Evolutionary conservation across 2,888 invertebrate genomes (phyloP).

Genomic region (Calliopum simillimum): DNA sequence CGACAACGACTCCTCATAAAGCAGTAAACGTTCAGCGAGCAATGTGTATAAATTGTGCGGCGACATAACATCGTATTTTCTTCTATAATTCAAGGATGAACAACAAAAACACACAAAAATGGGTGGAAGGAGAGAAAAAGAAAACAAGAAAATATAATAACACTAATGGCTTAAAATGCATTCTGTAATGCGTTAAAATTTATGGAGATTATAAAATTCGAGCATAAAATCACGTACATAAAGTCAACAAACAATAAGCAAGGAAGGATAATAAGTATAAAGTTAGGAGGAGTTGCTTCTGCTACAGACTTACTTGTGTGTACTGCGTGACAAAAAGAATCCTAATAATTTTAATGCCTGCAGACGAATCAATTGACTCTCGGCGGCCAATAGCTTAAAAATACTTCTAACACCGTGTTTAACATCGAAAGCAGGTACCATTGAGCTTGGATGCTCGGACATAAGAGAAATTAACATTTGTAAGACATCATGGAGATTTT

Average conservation of each 20-base stretch:
- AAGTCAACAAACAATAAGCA: constrained; percentile 10
- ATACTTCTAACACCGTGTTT: constrained; percentile 97
- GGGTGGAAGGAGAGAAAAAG: neutral
- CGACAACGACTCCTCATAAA: constrained; percentile 90
- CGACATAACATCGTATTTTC: constrained; percentile 99
- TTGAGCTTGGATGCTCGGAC: constrained; percentile 98
- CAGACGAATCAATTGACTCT: constrained; percentile 94
- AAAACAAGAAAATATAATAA: neutral
- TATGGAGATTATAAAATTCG: constrained; percentile 3
- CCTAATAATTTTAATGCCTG: constrained; percentile 97
- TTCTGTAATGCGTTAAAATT: neutral
- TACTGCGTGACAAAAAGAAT: constrained; percentile 97
- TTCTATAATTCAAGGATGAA: constrained; percentile 69
- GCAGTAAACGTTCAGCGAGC: constrained; percentile 89
- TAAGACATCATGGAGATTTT: constrained; percentile 97
- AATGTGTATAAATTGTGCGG: constrained; percentile 98
- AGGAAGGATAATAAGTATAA: neutral
- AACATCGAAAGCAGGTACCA: constrained; percentile 99
- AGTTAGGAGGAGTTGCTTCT: neutral
- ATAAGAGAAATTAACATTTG: constrained; percentile 97
- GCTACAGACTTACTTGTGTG: constrained; percentile 84
- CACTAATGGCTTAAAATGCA: neutral
- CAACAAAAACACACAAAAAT: neutral
- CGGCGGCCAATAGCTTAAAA: constrained; percentile 95
- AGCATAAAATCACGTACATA: constrained; percentile 1